Percentiles rank a stretch among this genome's conserved stretches.
Conservation (phyloP, 2,888 invertebrate genomes). For the Sisyra nigra region DNA sequence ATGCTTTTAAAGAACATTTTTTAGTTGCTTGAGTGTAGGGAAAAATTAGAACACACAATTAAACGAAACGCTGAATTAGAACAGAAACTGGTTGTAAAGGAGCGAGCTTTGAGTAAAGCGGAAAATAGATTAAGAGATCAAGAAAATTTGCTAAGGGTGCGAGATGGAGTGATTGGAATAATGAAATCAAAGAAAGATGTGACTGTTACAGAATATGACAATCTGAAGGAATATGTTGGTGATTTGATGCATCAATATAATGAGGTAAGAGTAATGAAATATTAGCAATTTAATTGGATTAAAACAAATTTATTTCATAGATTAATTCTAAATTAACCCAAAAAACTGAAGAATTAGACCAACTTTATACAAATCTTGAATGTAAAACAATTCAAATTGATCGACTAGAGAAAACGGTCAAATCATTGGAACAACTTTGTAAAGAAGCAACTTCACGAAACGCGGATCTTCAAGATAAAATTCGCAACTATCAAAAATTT, state of each 20-base stretch:
- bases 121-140: conserved; percentile 41
- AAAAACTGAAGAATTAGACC: conserved; percentile 35
- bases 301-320: conserved; percentile 20
- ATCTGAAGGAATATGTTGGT: conserved; percentile 21
- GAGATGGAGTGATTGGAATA: conserved; percentile 41
- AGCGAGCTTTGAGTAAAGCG: conserved; percentile 39
- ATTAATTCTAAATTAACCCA: conserved; percentile 34
- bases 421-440: conserved; percentile 27
- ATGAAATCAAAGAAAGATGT: conserved; percentile 36
- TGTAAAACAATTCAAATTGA: conserved; percentile 37
- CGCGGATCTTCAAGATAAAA: conserved; percentile 2
- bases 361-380: conserved; percentile 33
- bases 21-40: conserved; percentile 19
- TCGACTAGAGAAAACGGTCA: conserved; percentile 35
- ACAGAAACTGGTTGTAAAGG: conserved; percentile 31
- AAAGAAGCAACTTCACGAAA: background rate
- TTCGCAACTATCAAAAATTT: conserved; percentile 2
- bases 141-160: conserved; percentile 42
- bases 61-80: conserved; percentile 21
- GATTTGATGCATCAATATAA: conserved; percentile 20
- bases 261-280: conserved; percentile 20
- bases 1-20: too few relatives aligned
- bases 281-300: background rate
- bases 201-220: conserved; percentile 33
- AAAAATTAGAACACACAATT: conserved; percentile 16